A percentile compares a stretch with the other conserved stretches of the same genome.
Conservation (phyloP, 2,888 invertebrate genomes). For the Drosophila subquinaria region DNA sequence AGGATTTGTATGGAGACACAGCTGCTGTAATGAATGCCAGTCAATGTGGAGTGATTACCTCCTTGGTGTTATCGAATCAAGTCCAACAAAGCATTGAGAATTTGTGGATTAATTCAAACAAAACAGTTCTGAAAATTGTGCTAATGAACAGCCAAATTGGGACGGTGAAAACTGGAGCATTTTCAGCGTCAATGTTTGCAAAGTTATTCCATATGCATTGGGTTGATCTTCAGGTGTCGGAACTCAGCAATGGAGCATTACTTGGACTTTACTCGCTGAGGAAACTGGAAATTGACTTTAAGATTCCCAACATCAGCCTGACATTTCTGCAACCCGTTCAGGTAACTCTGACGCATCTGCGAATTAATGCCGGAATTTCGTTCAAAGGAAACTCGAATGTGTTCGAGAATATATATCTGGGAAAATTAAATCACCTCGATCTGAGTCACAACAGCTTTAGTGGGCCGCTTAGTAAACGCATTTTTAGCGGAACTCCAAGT, state of each 20-base stretch:
- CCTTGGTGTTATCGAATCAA: constrained; percentile 36
- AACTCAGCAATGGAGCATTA: constrained; percentile 69
- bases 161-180: constrained; percentile 69
- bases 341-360: constrained; percentile 66
- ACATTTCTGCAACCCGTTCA: constrained; percentile 82
- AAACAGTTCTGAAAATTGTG: constrained; percentile 57
- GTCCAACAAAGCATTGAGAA: constrained; percentile 25
- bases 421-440: constrained; percentile 68
- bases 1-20: constrained; percentile 36
- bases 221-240: constrained; percentile 49
- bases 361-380: constrained; percentile 61
- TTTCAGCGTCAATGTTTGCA: constrained; percentile 73
- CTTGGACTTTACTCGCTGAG: constrained; percentile 73
- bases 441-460: constrained; percentile 74
- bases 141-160: constrained; percentile 57
- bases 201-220: constrained; percentile 62
- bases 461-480: constrained; percentile 56
- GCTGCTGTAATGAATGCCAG: constrained; percentile 28
- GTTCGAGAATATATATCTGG: constrained; percentile 71
- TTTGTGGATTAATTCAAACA: constrained; percentile 53
- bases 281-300: constrained; percentile 67
- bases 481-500: constrained; percentile 72
- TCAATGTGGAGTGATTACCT: constrained; percentile 33
- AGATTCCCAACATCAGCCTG: constrained; percentile 54
- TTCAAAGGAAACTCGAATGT: constrained; percentile 56